A percentile compares a stretch with the other conserved stretches of the same genome.
phyloP scores from a whole-genome alignment of 2,797 vertebrate species.

The Diglossa cyanea region DNA sequence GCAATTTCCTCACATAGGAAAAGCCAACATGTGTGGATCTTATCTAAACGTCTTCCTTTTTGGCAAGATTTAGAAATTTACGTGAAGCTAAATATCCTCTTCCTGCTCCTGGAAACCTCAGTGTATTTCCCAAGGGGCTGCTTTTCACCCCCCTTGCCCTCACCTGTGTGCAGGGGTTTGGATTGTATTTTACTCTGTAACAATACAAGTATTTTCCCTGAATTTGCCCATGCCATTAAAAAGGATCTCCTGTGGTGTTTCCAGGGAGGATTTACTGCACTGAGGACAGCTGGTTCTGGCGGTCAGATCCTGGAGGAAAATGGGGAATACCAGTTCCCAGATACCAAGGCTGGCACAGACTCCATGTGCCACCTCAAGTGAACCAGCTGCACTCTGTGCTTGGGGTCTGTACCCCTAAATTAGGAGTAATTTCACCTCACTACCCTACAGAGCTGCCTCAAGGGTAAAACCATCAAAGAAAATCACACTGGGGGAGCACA shows the following conservation, averaged over 20 bases:
- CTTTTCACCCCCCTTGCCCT: not conserved
- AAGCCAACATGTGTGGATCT: not conserved
- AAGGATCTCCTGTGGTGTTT: not conserved
- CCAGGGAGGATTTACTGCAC: accelerated
- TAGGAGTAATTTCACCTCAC: not conserved
- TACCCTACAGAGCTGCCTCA: accelerated
- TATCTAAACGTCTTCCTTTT: not conserved
- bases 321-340: not conserved
- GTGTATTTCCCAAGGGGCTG: too few species aligned
- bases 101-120: not conserved
- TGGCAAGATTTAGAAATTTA: not conserved
- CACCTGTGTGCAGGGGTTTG: not conserved
- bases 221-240: not conserved
- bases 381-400: not conserved
- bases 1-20: not conserved
- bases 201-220: not conserved
- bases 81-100: accelerated
- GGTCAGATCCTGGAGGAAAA: not conserved
- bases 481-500: not conserved
- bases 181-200: not conserved
- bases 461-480: not conserved
- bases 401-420: not conserved
- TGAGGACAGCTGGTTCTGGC: not conserved
- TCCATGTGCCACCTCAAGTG: accelerated
- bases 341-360: not conserved